Evolutionary conservation across 2,888 invertebrate genomes (phyloP).

Genomic region (Crepidodera aurea): DNA sequence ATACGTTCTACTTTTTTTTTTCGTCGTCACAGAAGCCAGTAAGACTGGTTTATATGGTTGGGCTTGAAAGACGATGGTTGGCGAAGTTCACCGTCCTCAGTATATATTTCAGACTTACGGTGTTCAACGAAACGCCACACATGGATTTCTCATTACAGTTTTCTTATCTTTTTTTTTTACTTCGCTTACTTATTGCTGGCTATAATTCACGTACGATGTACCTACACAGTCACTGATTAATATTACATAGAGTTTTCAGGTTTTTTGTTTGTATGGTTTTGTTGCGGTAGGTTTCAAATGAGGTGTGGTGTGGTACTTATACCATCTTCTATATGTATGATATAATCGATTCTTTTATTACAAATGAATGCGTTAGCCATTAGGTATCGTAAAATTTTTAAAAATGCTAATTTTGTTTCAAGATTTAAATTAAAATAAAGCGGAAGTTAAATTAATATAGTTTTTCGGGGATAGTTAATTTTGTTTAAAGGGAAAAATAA

Average conservation of each 20-base stretch:
- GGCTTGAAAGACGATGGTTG: background rate
- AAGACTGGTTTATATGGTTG: slow-evolving; percentile 56
- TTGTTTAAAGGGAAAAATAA: too few species aligned
- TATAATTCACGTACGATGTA: slow-evolving; percentile 32
- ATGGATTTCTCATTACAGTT: slow-evolving; percentile 54
- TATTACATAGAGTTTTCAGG: slow-evolving; percentile 24
- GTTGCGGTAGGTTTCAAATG: background rate
- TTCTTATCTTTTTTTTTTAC: slow-evolving; percentile 40
- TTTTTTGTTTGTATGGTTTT: background rate
- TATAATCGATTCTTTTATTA: too few species aligned
- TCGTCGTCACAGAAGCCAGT: slow-evolving; percentile 53
- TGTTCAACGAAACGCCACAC: slow-evolving; percentile 55
- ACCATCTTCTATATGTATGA: too few species aligned
- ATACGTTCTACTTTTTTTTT: slow-evolving; percentile 48
- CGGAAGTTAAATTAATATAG: too few species aligned
- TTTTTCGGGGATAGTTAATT: too few species aligned
- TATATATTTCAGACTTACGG: slow-evolving; percentile 58
- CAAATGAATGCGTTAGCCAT: too few species aligned
- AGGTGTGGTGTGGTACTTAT: too few species aligned
- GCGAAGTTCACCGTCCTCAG: slow-evolving; percentile 56
- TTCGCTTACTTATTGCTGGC: slow-evolving; percentile 34
- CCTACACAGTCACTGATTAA: slow-evolving; percentile 36
- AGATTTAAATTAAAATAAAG: too few species aligned
- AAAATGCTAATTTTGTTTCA: too few species aligned
- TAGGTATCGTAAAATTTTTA: too few species aligned